Evolutionary conservation across 2,888 invertebrate species (phyloP).

Genomic region (Pristionchus fissidentatus): DNA sequence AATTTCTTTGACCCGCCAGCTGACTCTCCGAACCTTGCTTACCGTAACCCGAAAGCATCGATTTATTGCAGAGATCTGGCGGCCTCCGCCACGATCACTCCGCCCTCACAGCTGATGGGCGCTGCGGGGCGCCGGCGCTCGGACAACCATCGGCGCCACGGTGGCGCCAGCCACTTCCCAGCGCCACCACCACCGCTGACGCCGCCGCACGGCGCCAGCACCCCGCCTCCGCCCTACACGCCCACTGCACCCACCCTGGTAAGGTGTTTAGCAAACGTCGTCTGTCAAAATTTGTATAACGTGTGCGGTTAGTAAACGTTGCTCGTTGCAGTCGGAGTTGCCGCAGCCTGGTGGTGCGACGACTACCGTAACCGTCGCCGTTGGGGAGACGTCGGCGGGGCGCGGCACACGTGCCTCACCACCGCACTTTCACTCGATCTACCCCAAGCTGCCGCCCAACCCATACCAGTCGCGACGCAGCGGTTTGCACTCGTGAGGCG

Average conservation of each 20-base stretch:
- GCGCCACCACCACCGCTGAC: not conserved
- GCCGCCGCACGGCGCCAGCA: not conserved
- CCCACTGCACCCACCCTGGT: constrained; percentile 42
- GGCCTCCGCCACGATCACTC: not conserved
- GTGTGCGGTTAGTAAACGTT: not conserved
- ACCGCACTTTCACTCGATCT: constrained; percentile 20
- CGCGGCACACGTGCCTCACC: constrained; percentile 1
- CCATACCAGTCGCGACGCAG: constrained; percentile 25
- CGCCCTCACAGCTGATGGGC: constrained; percentile 18
- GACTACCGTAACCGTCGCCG: constrained; percentile 20
- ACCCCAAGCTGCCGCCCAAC: constrained; percentile 36
- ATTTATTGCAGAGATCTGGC: constrained; percentile 5
- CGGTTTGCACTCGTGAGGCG: constrained; percentile 9
- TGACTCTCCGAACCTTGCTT: not conserved
- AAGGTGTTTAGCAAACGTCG: not conserved
- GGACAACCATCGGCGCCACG: not conserved
- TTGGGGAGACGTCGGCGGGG: not conserved
- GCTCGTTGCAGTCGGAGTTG: constrained; percentile 23
- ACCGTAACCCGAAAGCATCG: constrained; percentile 16
- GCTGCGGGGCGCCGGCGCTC: not conserved
- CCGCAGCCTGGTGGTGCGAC: constrained; percentile 30
- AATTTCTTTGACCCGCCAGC: not conserved
- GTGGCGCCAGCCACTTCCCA: not conserved
- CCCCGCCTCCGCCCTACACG: constrained; percentile 43
- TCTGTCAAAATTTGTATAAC: not conserved